Conservation (phyloP, 2,888 invertebrate species). For the Plagiodera versicolora region DNA sequence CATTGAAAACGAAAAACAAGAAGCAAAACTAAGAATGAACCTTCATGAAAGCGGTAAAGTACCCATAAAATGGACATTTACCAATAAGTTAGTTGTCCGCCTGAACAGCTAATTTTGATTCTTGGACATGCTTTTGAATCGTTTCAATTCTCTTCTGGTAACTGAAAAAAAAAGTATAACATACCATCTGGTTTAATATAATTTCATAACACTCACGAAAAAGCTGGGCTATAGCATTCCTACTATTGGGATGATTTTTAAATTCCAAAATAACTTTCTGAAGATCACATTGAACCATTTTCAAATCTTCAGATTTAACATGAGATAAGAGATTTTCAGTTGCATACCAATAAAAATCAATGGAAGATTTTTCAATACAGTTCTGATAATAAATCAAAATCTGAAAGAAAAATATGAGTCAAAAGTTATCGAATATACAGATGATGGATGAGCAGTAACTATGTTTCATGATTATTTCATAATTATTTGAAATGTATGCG, state of each 20-base stretch:
- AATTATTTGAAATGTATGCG: no score
- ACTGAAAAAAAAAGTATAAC: background rate
- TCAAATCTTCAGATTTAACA: background rate
- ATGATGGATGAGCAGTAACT: no score
- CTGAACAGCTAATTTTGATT: background rate
- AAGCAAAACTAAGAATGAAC: no score
- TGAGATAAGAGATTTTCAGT: conserved; percentile 1
- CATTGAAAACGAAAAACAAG: no score
- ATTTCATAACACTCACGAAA: no score
- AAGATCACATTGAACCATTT: background rate
- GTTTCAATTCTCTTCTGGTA: background rate
- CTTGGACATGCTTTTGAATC: background rate
- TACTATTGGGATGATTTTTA: background rate
- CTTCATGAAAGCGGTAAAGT: no score
- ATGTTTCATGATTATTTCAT: no score
- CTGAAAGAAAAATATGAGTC: background rate
- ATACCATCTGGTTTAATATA: background rate
- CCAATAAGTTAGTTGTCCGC: background rate
- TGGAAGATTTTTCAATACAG: background rate
- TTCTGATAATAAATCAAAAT: background rate
- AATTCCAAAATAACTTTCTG: background rate
- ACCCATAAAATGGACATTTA: background rate
- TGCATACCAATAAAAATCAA: conserved; percentile 6
- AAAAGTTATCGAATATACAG: background rate
- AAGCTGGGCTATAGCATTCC: background rate